Evolutionary conservation across 2,797 vertebrate genomes (phyloP), one percentile per base, ranked within the genome.

Genomic region (Acanthornis magna): DNA sequence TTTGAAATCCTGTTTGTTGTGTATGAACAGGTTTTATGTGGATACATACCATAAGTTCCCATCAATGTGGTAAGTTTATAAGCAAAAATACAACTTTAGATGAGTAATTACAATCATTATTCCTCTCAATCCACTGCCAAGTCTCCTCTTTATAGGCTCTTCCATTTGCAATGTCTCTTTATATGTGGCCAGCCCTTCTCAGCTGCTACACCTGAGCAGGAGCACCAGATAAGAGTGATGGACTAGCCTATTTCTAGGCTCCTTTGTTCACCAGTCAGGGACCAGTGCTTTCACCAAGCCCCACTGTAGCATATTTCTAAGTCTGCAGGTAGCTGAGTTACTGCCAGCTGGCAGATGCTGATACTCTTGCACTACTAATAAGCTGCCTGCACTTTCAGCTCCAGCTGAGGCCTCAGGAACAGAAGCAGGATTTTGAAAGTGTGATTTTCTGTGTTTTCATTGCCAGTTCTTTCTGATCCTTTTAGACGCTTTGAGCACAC

Each of bases 321-420:
- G 36, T 8, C 40, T 70, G 51, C 3, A 67, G 48, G 60, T 60
- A 73, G 45, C 51, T 18, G 71, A 82, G 38, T 32, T 53, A 2
- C 20, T 91, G 95, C 91, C 86, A 96, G 20, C 55, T 75, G 81
- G 86, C 77, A 91, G 47, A 43, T 45, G 84, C 72, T 66, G 43
- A 8, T 55, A 45, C 5, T 70, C 71, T 42, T 85, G 80, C 72
- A 34, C 43, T 67, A 67, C 25, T 75, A 70, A 43, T n/a, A 43
- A 85, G 15, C 48, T 68, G 55, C 76, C 72, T 48, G 75, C 75
- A 53, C 13, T 48, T 91, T 50, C 80, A 66, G 60, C 88, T 88
- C 53, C 72, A 88, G 50, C 61, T 78, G 70, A n/a, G 65, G 53
- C 67, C 43, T 70, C 34, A 13, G 70, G 63, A 76, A 40, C 34